Conservation (phyloP, 2,797 vertebrate species). For the Eidolon dupreanum region DNA sequence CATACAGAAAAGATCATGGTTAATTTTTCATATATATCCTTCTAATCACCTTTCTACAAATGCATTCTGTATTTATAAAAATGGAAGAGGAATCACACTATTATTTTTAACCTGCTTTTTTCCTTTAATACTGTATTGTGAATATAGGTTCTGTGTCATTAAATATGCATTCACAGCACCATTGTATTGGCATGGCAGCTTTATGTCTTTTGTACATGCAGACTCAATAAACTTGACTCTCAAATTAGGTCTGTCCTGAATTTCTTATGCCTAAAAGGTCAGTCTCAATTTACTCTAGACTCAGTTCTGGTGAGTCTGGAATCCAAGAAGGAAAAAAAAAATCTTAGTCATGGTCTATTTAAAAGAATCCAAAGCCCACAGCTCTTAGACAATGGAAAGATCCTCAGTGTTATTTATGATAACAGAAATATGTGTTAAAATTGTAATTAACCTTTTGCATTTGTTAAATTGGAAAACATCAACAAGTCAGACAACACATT, state of each 20-base stretch:
- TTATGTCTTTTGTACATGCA: background rate
- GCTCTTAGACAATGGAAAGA: background rate
- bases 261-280: background rate
- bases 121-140: background rate
- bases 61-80: background rate
- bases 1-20: background rate
- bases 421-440: conserved; percentile 9
- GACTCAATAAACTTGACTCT: background rate
- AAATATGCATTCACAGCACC: background rate
- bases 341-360: background rate
- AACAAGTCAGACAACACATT: background rate
- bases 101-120: background rate
- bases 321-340: background rate
- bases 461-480: conserved; percentile 15
- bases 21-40: conserved; percentile 6
- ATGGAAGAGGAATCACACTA: background rate
- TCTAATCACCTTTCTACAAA: background rate
- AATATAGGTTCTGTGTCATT: background rate
- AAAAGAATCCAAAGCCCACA: background rate
- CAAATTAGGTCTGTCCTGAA: background rate
- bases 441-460: background rate
- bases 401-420: background rate
- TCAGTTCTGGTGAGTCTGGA: background rate
- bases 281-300: background rate
- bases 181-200: background rate